phyloP scores from a whole-genome alignment of 2,797 vertebrate species.

The Megaceryle alcyon region DNA sequence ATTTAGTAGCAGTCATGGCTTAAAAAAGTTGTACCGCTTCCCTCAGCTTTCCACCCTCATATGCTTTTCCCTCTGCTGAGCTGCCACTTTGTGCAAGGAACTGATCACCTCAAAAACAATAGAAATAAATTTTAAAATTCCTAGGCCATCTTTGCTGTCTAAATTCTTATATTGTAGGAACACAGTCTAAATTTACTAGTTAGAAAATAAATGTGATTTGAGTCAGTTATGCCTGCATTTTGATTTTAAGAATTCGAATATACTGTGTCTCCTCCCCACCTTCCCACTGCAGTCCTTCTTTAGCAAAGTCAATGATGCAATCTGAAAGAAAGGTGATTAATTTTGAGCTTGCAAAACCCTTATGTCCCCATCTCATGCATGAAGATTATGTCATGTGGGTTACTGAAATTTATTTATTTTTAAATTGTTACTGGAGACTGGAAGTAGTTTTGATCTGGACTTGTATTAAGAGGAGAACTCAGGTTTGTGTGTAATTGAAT shows the following conservation, averaged over 20 bases:
- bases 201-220: neutral
- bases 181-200: neutral
- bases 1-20: neutral
- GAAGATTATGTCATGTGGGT: neutral
- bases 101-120: neutral
- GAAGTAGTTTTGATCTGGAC: neutral
- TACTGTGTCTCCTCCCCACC: neutral
- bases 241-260: neutral
- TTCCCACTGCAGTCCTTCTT: neutral
- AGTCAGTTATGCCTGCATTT: neutral
- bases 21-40: neutral
- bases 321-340: neutral
- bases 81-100: neutral
- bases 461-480: neutral
- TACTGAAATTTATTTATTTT: neutral
- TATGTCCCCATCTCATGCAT: neutral
- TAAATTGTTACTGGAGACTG: neutral
- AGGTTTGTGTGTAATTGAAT: neutral
- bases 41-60: neutral
- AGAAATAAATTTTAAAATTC: neutral
- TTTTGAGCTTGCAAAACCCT: neutral
- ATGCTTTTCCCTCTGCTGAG: rapidly evolving
- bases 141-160: neutral
- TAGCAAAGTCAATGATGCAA: neutral
- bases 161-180: neutral